Base-by-base conservation (phyloP, 2,797 vertebrate genomes). In the Periophthalmus magnuspinnatus region DNA sequence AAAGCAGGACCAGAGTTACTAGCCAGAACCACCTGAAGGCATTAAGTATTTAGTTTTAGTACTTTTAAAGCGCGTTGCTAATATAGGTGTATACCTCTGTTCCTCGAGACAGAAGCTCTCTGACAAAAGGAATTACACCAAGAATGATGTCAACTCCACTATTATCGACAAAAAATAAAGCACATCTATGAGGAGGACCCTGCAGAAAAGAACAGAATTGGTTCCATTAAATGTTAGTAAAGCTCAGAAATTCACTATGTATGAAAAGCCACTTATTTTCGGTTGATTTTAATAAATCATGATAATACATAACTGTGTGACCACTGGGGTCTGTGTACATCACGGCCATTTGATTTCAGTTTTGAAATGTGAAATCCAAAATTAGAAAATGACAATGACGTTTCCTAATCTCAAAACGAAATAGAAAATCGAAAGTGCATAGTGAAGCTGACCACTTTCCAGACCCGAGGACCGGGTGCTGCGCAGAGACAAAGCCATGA, bases 131-230 rank as follows among this genome's bases (percentile, higher is more conserved):
- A 91, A 99, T 98, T 90, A 99, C 95, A 81, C 98, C 98, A 89
- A 99, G 95, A 93, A 99, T 99, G 91, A 99, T 95, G 94, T 99
- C 98, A 90, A 99, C 93, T 89, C 98, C 98, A 92, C 98, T 99
- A 95, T 99, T 99, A 95, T 99, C 98, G 94, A 98, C 96, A 93
- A 99, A 99, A 95, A 99, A 98, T 95, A 99, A 97, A 93, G 97
- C 97, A 96, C 98, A 99, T 96, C 96, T 97, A 90, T 99, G 97
- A 96, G 98, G 96, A 81, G 95, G 95, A 88, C 95, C 97, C 98
- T 99, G 96, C 65, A 96, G 92, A 96, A 87, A 97, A 95, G 94
- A 94, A 81, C 93, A 82, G 76, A 78, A 85, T 57, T 75, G 78
- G 69, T 32, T 6, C 13, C 68, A 59, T 85, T 85, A 84, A 83